Conservation (phyloP, 2,888 invertebrate species). For the Spilosoma lubricipeda region DNA sequence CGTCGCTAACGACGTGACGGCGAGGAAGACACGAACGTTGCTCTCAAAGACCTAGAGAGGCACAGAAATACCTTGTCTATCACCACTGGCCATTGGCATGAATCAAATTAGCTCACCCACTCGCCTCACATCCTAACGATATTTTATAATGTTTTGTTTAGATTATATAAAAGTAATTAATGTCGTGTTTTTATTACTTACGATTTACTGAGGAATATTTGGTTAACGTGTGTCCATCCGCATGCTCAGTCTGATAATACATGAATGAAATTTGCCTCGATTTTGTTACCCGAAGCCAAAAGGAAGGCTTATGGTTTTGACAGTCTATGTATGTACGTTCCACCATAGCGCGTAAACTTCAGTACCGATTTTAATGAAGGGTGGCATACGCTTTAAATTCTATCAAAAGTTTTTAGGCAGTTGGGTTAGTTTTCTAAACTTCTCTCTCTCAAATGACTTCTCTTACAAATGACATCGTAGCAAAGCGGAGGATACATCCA, state of each 20-base stretch:
- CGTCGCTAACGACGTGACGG: conserved; percentile 52
- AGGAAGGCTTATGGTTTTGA: too few species aligned
- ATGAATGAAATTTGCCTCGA: too few species aligned
- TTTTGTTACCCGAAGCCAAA: too few species aligned
- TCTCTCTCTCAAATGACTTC: too few species aligned
- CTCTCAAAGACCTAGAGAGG: conserved; percentile 25
- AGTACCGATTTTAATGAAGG: too few species aligned
- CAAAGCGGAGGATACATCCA: too few species aligned
- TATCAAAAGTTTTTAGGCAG: too few species aligned
- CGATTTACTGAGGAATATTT: neutral
- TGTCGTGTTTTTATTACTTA: neutral
- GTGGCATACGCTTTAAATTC: too few species aligned
- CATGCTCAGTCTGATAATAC: neutral
- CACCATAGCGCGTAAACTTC: too few species aligned
- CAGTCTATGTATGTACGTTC: too few species aligned
- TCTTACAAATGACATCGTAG: too few species aligned
- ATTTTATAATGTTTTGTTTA: conserved; percentile 1
- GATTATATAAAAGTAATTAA: neutral
- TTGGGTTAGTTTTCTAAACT: too few species aligned
- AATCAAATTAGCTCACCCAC: conserved; percentile 8
- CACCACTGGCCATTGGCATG: conserved; percentile 21
- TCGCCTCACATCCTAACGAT: conserved; percentile 1
- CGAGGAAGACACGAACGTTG: conserved; percentile 48
- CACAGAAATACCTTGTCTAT: conserved; percentile 42
- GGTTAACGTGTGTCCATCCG: neutral